A percentile compares a stretch with the other conserved stretches of the same genome.
These are phyloP conservation scores for Coturnix japonica DNA, from an alignment of 2,113 vertebrate species.

Conservation along the genomic window DNA sequence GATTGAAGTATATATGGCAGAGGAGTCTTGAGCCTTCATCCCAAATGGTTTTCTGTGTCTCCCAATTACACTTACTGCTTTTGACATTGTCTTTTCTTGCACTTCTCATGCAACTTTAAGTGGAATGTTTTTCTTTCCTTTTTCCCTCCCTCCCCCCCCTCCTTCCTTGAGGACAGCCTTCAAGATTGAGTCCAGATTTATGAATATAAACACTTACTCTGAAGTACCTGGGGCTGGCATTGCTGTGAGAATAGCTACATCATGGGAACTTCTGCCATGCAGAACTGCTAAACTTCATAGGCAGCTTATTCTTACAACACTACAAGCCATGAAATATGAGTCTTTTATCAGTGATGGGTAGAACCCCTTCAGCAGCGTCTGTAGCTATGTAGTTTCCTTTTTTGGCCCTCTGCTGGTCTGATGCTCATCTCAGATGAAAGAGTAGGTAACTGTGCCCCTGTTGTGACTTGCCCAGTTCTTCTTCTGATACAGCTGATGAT, in stretches of 20 bases:
- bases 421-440: background rate
- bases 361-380: background rate
- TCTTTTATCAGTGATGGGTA: background rate
- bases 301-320: background rate
- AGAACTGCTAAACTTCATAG: background rate
- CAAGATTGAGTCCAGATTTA: background rate
- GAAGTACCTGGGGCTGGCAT: background rate
- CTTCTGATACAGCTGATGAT: background rate
- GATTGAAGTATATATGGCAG: background rate
- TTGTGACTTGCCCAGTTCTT: background rate
- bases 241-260: background rate
- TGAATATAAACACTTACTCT: background rate
- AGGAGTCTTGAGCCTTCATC: background rate
- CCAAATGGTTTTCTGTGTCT: background rate
- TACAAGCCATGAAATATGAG: background rate
- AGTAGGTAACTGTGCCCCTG: background rate
- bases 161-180: background rate
- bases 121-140: background rate
- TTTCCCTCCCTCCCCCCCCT: no score
- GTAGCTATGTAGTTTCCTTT: background rate
- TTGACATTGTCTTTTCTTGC: background rate
- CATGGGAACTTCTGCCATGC: background rate
- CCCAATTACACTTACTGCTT: background rate
- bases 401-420: background rate
- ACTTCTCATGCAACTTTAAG: background rate